Base-by-base conservation (phyloP, 2,113 vertebrate genomes). In the Hippoglossus stenolepis region DNA sequence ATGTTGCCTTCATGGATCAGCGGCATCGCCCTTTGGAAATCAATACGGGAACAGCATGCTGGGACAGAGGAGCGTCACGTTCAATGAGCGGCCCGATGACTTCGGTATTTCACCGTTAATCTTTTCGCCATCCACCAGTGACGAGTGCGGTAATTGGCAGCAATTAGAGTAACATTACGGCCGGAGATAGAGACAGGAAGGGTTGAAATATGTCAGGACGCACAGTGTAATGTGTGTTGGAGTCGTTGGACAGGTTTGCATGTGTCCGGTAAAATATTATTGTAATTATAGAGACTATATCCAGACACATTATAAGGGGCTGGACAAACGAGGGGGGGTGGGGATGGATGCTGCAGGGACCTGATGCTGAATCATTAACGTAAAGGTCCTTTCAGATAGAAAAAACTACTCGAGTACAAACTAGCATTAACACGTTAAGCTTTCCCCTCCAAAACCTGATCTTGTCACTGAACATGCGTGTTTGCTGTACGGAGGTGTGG, bases 1-100 rank as follows among this genome's bases (percentile, higher is more conserved):
- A 76, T 91, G 92, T 92, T 91, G 90, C 88, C 87, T 92, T 89
- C 92, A 93, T 91, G 91, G 92, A 90, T 93, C 88, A 91, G 87
- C 84, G 61, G 79, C 68, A 23, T 85, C 72, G 90, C 65, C 87
- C 91, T 91, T 81, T 90, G 88, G 89, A 87, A 91, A 91, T 92
- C 92, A 88, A 93, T 92, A 83, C 65, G 26, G 77, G 35, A 89
- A 74, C 75, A 77, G 79, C 86, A 78, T 6, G 38, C 67, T 23
- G 75, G 70, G 79, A 87, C 76, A 78, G 80, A 73, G 13, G 66
- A 79, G 65, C 24, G 77, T 77, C 84, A 43, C 65, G 24, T 89
- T 90, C 89, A 84, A 89, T 90, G 86, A 86, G 75, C 66, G 28
- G 79, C 70, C 65, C 71, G 56, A 76, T 67, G 77, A 81, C 83